Conservation (phyloP, 1,140 invertebrate species). For the Phymorhynchus buccinoides region DNA sequence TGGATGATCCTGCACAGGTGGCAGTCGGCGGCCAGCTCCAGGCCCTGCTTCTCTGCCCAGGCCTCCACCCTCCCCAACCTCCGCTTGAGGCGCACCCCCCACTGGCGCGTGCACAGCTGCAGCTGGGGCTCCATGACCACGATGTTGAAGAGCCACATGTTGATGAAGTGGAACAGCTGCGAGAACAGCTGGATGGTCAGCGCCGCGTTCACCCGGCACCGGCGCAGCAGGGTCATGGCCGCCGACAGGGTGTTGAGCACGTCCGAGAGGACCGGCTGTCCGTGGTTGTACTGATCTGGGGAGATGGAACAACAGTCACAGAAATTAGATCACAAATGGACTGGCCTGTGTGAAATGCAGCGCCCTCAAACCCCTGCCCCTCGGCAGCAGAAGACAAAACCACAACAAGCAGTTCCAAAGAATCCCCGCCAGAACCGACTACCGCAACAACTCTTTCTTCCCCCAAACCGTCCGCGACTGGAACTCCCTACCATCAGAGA, state of each 20-base stretch:
- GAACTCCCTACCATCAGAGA: too few species aligned
- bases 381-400: too few species aligned
- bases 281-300: constrained; percentile 47
- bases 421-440: too few species aligned
- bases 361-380: too few species aligned
- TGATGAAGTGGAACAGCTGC: constrained; percentile 97
- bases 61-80: constrained; percentile 88
- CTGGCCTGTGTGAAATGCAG: too few species aligned
- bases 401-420: too few species aligned
- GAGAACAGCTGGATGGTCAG: constrained; percentile 98
- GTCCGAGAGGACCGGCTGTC: constrained; percentile 70
- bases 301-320: too few species aligned
- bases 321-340: too few species aligned
- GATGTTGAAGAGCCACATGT: constrained; percentile 95
- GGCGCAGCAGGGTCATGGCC: constrained; percentile 91
- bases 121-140: constrained; percentile 76
- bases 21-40: constrained; percentile 97
- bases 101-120: constrained; percentile 79
- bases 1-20: constrained; percentile 95
- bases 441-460: too few species aligned
- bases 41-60: constrained; percentile 97
- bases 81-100: constrained; percentile 87
- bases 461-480: too few species aligned
- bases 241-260: constrained; percentile 81
- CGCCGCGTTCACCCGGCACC: constrained; percentile 96